Percentiles rank a stretch among this genome's conserved stretches.
Evolutionary conservation across 1,140 invertebrate genomes (phyloP).

Genomic region (Eurosta solidaginis): DNA sequence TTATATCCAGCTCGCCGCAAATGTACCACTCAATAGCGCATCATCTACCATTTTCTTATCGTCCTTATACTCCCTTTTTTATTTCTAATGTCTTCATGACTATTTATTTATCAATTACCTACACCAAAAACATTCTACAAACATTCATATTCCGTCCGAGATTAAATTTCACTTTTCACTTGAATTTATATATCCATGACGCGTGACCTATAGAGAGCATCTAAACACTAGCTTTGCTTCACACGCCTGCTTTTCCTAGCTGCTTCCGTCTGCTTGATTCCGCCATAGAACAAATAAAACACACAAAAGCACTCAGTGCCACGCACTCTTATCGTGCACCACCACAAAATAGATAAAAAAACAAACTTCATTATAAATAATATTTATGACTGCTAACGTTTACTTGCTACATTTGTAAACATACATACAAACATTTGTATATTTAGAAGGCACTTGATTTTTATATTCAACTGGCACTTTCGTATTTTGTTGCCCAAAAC

Average conservation of each 20-base stretch:
- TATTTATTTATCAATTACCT: not conserved
- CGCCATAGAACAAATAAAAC: too few species aligned
- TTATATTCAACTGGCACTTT: not conserved
- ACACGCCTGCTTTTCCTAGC: too few species aligned
- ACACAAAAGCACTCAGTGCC: too few species aligned
- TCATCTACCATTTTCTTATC: too few species aligned
- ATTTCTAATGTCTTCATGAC: not conserved
- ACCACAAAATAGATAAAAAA: too few species aligned
- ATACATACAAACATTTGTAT: too few species aligned
- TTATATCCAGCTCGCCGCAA: too few species aligned
- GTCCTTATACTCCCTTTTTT: not conserved
- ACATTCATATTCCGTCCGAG: not conserved
- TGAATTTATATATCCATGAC: not conserved
- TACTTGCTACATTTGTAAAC: not conserved
- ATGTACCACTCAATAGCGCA: too few species aligned
- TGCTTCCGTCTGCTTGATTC: too few species aligned
- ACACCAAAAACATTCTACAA: not conserved
- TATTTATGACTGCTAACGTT: not conserved
- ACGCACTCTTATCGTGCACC: too few species aligned
- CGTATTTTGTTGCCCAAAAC: not conserved
- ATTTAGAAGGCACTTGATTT: not conserved
- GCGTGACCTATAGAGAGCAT: not conserved
- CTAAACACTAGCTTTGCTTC: too few species aligned
- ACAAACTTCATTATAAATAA: slow-evolving; percentile 26
- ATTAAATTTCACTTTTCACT: slow-evolving; percentile 21